Evolutionary conservation across 2,888 invertebrate species (phyloP).

Genomic region (Drosophila tanythrix): DNA sequence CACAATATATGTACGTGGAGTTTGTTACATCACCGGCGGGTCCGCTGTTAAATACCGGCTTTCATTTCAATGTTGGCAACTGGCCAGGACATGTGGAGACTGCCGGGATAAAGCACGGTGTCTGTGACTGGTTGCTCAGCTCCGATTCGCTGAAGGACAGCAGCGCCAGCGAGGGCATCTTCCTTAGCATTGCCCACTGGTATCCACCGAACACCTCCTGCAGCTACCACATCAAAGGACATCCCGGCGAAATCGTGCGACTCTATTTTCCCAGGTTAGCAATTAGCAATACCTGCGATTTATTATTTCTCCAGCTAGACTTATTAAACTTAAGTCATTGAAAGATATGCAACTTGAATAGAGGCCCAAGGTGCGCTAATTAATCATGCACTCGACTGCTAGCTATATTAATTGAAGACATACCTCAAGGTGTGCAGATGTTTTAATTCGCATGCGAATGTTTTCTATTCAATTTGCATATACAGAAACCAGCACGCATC

Average conservation of each 20-base stretch:
- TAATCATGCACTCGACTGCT: not conserved
- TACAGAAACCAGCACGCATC: not conserved
- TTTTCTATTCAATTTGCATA: slow-evolving; percentile 2
- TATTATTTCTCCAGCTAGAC: not conserved
- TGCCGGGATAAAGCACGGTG: slow-evolving; percentile 93
- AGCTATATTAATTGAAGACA: not conserved
- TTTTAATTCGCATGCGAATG: not conserved
- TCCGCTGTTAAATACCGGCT: slow-evolving; percentile 95
- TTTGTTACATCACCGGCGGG: slow-evolving; percentile 95
- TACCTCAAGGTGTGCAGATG: slow-evolving; percentile 2
- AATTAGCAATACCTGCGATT: not conserved
- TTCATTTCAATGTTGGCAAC: slow-evolving; percentile 97
- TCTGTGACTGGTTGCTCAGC: slow-evolving; percentile 94
- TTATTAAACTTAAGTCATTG: not conserved
- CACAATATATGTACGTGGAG: slow-evolving; percentile 94
- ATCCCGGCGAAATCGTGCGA: slow-evolving; percentile 93
- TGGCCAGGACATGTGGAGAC: slow-evolving; percentile 97
- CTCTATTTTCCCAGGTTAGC: slow-evolving; percentile 94
- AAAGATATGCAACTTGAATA: not conserved
- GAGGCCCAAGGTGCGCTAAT: not conserved
- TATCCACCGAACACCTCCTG: slow-evolving; percentile 97
- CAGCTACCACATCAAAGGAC: slow-evolving; percentile 94
- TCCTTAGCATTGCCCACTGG: slow-evolving; percentile 96
- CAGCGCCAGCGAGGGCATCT: slow-evolving; percentile 94
- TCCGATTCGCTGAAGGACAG: slow-evolving; percentile 92